A percentile compares a stretch with the other conserved stretches of the same genome.
phyloP scores from a whole-genome alignment of 2,888 invertebrate species.

The Ditylenchus weischeri region DNA sequence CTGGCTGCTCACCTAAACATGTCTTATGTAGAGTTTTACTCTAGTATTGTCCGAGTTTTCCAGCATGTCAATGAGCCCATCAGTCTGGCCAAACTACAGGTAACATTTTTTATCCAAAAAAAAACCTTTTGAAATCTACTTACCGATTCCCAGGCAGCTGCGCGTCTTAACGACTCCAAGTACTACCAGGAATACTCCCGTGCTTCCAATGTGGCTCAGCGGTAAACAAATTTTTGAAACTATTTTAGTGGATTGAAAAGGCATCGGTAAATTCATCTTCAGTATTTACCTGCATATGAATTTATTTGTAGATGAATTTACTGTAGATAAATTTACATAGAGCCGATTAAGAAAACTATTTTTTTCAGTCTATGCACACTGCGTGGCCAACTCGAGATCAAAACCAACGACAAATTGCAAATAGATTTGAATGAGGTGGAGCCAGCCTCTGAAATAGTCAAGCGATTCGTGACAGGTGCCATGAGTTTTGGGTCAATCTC shows the following conservation, averaged over 20 bases:
- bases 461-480: conserved; percentile 75
- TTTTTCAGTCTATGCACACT: conserved; percentile 65
- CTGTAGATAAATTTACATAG: too few relatives aligned
- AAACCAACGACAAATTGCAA: conserved; percentile 72
- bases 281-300: too few relatives aligned
- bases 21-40: too few relatives aligned
- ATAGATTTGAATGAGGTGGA: conserved; percentile 85
- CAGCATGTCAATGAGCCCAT: conserved; percentile 89
- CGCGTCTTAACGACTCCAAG: conserved; percentile 73
- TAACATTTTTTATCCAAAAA: conserved; percentile 46
- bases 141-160: conserved; percentile 72
- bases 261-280: too few relatives aligned
- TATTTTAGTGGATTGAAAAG: too few relatives aligned
- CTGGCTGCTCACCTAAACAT: too few relatives aligned
- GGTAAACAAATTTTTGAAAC: background rate
- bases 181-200: conserved; percentile 82
- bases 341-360: too few relatives aligned
- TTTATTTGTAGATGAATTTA: too few relatives aligned
- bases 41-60: too few relatives aligned
- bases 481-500: conserved; percentile 98
- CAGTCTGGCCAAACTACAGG: conserved; percentile 74
- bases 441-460: conserved; percentile 87
- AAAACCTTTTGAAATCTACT: background rate
- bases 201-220: conserved; percentile 78
- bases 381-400: conserved; percentile 85